A percentile compares a stretch with the other conserved stretches of the same genome.
Conservation (phyloP, 2,888 invertebrate genomes). For the Ophioninae sp. region DNA sequence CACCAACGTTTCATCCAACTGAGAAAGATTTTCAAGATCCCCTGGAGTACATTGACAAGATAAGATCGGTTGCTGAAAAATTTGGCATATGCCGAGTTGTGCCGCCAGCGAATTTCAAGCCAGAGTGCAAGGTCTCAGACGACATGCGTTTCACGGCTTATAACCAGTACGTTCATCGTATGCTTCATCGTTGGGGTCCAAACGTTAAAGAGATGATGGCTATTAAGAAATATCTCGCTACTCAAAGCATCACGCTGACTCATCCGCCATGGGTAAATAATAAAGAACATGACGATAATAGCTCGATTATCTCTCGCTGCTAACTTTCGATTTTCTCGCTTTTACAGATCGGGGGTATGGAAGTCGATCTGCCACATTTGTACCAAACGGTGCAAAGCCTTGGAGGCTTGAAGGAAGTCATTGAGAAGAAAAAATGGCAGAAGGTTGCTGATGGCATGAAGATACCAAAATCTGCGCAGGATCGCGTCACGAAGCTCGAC, state of each 20-base stretch:
- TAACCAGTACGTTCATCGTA: slow-evolving; percentile 94
- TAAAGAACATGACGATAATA: too few species aligned
- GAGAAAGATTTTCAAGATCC: slow-evolving; percentile 93
- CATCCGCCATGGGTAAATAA: slow-evolving; percentile 89
- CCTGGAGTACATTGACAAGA: slow-evolving; percentile 90
- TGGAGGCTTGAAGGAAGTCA: slow-evolving; percentile 93
- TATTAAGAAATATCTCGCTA: slow-evolving; percentile 90
- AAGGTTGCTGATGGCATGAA: slow-evolving; percentile 94
- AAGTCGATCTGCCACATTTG: slow-evolving; percentile 92
- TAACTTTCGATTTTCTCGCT: neutral
- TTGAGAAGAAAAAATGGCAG: slow-evolving; percentile 94
- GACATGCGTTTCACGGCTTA: slow-evolving; percentile 93
- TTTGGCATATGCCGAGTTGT: slow-evolving; percentile 95
- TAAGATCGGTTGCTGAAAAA: slow-evolving; percentile 88
- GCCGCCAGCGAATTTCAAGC: slow-evolving; percentile 90
- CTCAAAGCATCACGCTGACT: slow-evolving; percentile 88
- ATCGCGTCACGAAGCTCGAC: slow-evolving; percentile 91
- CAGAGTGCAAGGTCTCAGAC: slow-evolving; percentile 91
- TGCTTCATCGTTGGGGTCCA: slow-evolving; percentile 94
- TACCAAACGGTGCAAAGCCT: slow-evolving; percentile 92
- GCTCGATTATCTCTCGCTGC: too few species aligned
- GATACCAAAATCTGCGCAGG: slow-evolving; percentile 90
- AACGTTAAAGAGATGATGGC: slow-evolving; percentile 92
- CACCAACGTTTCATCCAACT: slow-evolving; percentile 90
- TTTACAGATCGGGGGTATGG: slow-evolving; percentile 91